Conservation (phyloP, 2,797 vertebrate genomes). For the Phoeniculus purpureus region DNA sequence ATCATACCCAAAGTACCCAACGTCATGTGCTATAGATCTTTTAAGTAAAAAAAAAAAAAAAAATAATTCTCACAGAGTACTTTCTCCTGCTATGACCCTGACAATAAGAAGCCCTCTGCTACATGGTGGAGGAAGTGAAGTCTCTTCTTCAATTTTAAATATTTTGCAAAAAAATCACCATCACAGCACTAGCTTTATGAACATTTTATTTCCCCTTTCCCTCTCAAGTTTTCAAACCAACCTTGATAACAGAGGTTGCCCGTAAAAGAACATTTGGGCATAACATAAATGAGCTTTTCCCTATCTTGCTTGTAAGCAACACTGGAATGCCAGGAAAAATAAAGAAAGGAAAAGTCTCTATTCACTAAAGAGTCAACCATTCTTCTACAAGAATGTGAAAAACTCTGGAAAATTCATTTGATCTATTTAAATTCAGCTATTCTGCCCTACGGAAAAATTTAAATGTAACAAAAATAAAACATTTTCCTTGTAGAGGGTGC, state of each 20-base stretch:
- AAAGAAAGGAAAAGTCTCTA: not conserved
- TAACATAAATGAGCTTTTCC: not conserved
- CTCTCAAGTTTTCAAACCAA: not conserved
- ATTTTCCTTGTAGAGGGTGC: not conserved
- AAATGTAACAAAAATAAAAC: not conserved
- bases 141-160: not conserved
- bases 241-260: not conserved
- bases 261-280: not conserved
- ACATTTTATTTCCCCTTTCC: not conserved
- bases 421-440: not conserved
- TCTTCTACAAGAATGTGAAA: not conserved
- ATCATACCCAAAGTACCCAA: not conserved
- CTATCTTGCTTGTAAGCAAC: not conserved
- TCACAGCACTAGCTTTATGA: not conserved
- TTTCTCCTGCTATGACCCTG: not conserved
- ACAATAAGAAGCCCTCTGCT: not conserved
- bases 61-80: not conserved
- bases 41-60: not conserved
- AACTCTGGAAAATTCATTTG: not conserved
- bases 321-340: not conserved
- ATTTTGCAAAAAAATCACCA: not conserved
- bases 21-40: not conserved
- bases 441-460: not conserved
- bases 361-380: not conserved
- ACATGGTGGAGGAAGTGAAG: not conserved